A percentile compares a stretch with the other conserved stretches of the same genome.
Evolutionary conservation across 1,140 invertebrate genomes (phyloP).

Genomic region (Drosophila quadrilineata): DNA sequence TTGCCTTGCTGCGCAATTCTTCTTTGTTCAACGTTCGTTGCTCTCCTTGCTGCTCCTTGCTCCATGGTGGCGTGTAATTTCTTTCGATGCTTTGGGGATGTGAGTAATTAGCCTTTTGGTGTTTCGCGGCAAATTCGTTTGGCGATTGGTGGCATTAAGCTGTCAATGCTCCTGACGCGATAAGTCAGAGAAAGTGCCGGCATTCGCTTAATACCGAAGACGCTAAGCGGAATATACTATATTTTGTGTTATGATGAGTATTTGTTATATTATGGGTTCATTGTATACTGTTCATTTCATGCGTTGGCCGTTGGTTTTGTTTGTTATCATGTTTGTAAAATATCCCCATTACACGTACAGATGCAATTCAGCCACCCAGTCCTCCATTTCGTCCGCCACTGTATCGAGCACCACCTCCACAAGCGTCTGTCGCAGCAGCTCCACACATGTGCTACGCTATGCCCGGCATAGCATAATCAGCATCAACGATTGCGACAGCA

Average conservation of each 20-base stretch:
- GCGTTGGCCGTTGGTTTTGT: slow-evolving; percentile 14
- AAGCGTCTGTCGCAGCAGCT: slow-evolving; percentile 42
- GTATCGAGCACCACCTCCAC: too few species aligned
- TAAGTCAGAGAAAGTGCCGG: too few species aligned
- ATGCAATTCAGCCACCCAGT: slow-evolving; percentile 54
- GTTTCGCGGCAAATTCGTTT: slow-evolving; percentile 23
- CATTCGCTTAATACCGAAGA: too few species aligned
- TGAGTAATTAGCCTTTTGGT: slow-evolving; percentile 61
- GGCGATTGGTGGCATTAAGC: slow-evolving; percentile 49
- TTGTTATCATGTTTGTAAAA: slow-evolving; percentile 10
- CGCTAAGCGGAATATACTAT: not conserved
- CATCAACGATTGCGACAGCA: slow-evolving; percentile 51
- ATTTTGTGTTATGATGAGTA: not conserved
- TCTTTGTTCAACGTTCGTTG: slow-evolving; percentile 50
- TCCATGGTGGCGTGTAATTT: slow-evolving; percentile 2
- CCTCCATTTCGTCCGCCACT: slow-evolving; percentile 32
- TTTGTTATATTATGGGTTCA: not conserved
- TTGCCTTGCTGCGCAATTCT: too few species aligned
- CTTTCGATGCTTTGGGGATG: slow-evolving; percentile 6
- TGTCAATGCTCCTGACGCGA: too few species aligned
- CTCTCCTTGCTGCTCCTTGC: not conserved
- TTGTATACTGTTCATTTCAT: not conserved
- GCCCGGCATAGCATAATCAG: slow-evolving; percentile 64
- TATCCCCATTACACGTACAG: slow-evolving; percentile 32
- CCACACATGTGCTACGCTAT: slow-evolving; percentile 66